These are phyloP conservation scores for Willisornis vidua DNA, from an alignment of 2,113 vertebrate genomes.

Conservation along the genomic window DNA sequence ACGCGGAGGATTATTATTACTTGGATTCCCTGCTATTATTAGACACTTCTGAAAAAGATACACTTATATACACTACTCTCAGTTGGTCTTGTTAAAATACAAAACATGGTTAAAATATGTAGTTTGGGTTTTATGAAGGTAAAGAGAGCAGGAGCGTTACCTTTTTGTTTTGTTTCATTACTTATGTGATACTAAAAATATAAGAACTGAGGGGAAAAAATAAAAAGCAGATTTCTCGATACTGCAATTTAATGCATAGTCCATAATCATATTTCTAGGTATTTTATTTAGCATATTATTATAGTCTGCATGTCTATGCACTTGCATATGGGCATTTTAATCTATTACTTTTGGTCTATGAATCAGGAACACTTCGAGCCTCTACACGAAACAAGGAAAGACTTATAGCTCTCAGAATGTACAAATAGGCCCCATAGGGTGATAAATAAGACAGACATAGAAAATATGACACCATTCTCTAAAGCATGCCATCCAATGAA, in stretches of 20 bases:
- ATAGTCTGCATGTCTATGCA: neutral
- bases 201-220: neutral
- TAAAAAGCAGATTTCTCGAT: neutral
- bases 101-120: neutral
- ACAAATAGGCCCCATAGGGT: neutral
- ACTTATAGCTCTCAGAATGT: neutral
- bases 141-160: neutral
- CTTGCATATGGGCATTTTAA: slow-evolving; percentile 1
- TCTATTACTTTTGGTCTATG: slow-evolving; percentile 10
- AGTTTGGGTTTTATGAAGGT: neutral
- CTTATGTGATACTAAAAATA: neutral
- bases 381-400: slow-evolving; percentile 50
- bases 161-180: neutral
- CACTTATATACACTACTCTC: neutral
- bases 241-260: slow-evolving; percentile 18
- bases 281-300: neutral
- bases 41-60: slow-evolving; percentile 9
- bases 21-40: slow-evolving; percentile 49
- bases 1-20: slow-evolving; percentile 26
- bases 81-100: slow-evolving; percentile 7
- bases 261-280: neutral
- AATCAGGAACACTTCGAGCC: slow-evolving; percentile 19
- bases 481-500: neutral
- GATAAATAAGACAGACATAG: neutral
- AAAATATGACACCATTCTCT: slow-evolving; percentile 21